These are phyloP conservation scores for Pseudochirops corinnae DNA, from an alignment of 2,797 vertebrate species.

Conservation along the genomic window DNA sequence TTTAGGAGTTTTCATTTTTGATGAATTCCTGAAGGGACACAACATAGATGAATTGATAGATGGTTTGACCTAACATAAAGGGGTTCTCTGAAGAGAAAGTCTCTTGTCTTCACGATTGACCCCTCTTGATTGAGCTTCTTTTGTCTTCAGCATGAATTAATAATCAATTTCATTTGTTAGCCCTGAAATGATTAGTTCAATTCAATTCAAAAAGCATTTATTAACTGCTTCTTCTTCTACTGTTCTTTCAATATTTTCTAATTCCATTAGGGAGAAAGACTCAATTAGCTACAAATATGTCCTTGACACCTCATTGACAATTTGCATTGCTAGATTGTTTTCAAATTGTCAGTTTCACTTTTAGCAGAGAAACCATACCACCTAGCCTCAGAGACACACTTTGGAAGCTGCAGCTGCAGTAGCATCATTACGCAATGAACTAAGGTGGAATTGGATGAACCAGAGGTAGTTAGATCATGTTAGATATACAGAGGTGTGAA, in stretches of 20 bases:
- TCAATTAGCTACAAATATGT: neutral
- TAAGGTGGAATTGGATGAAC: neutral
- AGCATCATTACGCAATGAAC: neutral
- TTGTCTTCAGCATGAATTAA: neutral
- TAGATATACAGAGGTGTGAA: neutral
- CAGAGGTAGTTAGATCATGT: neutral
- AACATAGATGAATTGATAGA: neutral
- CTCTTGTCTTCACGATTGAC: neutral
- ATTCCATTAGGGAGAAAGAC: neutral
- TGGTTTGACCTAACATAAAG: neutral
- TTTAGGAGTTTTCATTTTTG: neutral
- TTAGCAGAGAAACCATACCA: neutral
- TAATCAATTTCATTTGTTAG: neutral
- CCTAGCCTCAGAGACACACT: neutral
- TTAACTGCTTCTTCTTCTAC: neutral
- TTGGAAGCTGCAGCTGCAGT: neutral
- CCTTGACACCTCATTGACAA: neutral
- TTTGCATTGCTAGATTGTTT: neutral
- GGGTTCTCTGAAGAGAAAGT: neutral
- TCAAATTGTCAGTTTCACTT: neutral
- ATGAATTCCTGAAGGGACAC: neutral
- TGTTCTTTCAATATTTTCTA: neutral
- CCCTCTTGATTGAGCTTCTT: neutral
- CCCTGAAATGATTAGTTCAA: neutral
- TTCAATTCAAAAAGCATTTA: neutral